These are phyloP conservation scores for Busseola fusca DNA, from an alignment of 2,888 invertebrate genomes.

Conservation along the genomic window DNA sequence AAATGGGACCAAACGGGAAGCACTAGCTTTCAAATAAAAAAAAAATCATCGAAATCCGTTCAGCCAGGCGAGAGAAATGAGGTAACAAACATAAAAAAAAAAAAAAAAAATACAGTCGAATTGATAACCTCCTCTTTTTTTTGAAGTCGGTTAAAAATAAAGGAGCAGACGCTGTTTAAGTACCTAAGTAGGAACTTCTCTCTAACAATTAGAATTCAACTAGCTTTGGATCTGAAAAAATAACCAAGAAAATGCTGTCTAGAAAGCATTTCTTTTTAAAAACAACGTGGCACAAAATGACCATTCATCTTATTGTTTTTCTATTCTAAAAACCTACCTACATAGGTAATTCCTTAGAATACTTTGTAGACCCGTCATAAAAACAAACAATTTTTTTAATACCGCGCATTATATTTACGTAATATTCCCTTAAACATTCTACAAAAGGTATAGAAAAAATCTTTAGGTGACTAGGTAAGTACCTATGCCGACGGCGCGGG, in stretches of 20 bases:
- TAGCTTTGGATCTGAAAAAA: background rate
- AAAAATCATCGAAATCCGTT: no score
- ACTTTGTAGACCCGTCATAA: background rate
- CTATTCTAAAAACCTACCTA: background rate
- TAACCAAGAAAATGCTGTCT: no score
- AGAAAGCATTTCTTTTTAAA: background rate
- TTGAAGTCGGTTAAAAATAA: no score
- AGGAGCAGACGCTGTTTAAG: background rate
- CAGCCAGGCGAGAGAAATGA: no score
- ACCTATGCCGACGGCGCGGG: conserved; percentile 21
- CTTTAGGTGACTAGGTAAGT: background rate
- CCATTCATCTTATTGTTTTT: background rate
- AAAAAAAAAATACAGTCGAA: no score
- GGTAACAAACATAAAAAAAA: no score
- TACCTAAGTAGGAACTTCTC: background rate
- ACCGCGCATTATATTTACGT: background rate
- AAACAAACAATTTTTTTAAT: background rate
- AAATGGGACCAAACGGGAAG: no score
- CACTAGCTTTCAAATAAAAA: no score
- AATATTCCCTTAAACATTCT: background rate
- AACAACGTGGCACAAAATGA: background rate
- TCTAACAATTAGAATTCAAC: background rate
- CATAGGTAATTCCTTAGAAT: background rate
- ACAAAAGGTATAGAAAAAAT: background rate
- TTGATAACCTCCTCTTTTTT: no score